Evolutionary conservation across 2,888 invertebrate genomes (phyloP).

Genomic region (Dasypolia templi): DNA sequence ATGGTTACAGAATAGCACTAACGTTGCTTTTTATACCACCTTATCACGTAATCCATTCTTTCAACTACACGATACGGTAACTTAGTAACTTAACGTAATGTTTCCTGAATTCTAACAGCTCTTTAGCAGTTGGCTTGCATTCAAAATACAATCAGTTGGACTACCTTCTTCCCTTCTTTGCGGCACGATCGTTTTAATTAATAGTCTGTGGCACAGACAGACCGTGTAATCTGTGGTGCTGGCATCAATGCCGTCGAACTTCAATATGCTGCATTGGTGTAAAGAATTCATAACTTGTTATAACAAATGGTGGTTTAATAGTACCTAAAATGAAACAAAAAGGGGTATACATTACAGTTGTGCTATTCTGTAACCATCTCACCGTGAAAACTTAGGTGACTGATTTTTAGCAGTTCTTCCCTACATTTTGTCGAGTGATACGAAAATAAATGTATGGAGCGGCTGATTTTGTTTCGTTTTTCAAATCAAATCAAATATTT

Average conservation of each 20-base stretch:
- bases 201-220: constrained; percentile 9
- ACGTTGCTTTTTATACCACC: neutral
- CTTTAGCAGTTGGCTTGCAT: constrained; percentile 27
- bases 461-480: too few species aligned
- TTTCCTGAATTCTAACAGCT: constrained; percentile 8
- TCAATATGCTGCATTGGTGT: neutral
- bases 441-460: too few species aligned
- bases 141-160: constrained; percentile 31
- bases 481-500: too few species aligned
- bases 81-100: constrained; percentile 5
- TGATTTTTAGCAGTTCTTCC: too few species aligned
- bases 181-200: constrained; percentile 12
- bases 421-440: too few species aligned
- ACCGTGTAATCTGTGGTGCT: constrained; percentile 24
- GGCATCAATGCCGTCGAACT: neutral
- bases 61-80: neutral
- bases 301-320: too few species aligned
- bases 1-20: too few species aligned
- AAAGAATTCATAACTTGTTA: neutral
- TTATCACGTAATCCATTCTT: neutral
- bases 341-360: too few species aligned
- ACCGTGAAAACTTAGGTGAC: too few species aligned
- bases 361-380: too few species aligned
- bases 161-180: constrained; percentile 5
- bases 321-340: neutral